phyloP scores from a whole-genome alignment of 2,113 vertebrate species.

The Cheilinus undulatus region DNA sequence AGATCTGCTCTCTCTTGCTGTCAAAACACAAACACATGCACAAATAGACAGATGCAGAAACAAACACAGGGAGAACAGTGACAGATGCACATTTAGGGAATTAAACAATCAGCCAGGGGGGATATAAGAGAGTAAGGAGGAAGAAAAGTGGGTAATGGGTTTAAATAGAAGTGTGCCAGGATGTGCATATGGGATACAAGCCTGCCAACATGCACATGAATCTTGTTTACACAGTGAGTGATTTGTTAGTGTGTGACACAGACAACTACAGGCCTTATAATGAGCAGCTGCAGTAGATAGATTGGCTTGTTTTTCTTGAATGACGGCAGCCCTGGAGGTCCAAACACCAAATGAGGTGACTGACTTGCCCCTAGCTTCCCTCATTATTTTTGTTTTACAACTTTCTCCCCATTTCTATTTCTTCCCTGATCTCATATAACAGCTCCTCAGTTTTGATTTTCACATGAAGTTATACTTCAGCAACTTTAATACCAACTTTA shows the following conservation, averaged over 20 bases:
- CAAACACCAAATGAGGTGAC: conserved; percentile 37
- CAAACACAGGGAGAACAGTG: too few relatives aligned
- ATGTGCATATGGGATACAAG: too few relatives aligned
- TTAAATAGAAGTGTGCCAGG: neutral
- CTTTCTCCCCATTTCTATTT: conserved; percentile 40
- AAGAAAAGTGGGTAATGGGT: conserved; percentile 27
- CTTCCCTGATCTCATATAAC: too few relatives aligned
- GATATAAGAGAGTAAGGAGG: neutral
- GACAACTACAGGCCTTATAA: conserved; percentile 32
- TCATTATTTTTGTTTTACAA: conserved; percentile 61
- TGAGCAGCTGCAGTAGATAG: conserved; percentile 59
- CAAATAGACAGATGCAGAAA: too few relatives aligned
- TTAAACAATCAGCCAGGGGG: conserved; percentile 39
- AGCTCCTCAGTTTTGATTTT: conserved; percentile 7
- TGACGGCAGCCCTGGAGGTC: conserved; percentile 42
- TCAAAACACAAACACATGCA: conserved; percentile 48
- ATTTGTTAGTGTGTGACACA: conserved; percentile 31
- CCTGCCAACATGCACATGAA: conserved; percentile 14
- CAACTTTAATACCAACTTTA: conserved; percentile 1
- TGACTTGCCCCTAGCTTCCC: conserved; percentile 40
- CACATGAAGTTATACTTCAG: conserved; percentile 5
- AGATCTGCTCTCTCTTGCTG: conserved; percentile 66
- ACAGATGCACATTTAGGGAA: conserved; percentile 59
- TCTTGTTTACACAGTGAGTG: conserved; percentile 13
- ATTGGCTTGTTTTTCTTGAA: conserved; percentile 64